Percentiles rank a stretch among this genome's conserved stretches.
Evolutionary conservation across 2,797 vertebrate species (phyloP).

Genomic region (Yasuhikotakia modesta): DNA sequence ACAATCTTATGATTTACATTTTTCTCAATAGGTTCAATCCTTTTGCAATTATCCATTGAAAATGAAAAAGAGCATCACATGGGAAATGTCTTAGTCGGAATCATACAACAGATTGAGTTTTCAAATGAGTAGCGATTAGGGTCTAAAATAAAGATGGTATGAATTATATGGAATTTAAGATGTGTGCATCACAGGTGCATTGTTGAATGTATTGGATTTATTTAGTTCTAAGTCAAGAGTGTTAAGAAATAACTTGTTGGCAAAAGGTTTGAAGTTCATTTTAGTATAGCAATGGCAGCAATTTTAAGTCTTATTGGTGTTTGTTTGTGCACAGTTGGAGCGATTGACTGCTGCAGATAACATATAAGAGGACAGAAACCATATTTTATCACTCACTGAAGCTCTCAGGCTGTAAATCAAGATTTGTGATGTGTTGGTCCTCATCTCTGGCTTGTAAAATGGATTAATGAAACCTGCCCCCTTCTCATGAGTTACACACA

Average conservation of each 20-base stretch:
- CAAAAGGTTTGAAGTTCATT: not conserved
- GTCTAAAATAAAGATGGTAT: constrained; percentile 15
- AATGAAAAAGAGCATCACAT: not conserved
- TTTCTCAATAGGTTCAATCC: constrained; percentile 1
- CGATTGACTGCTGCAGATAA: constrained; percentile 43
- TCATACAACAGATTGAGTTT: constrained; percentile 13
- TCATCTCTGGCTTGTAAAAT: constrained; percentile 58
- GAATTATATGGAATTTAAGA: constrained; percentile 13
- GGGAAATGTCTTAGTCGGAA: constrained; percentile 8
- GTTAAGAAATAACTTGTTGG: not conserved
- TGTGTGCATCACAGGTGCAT: not conserved
- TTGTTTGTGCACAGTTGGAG: constrained; percentile 26
- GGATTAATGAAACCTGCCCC: constrained; percentile 60
- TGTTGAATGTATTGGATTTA: not conserved
- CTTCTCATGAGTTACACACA: constrained; percentile 47
- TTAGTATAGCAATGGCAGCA: constrained; percentile 7
- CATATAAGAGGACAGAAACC: constrained; percentile 54
- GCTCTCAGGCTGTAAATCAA: constrained; percentile 55
- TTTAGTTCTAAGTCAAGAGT: not conserved
- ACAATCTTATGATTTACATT: too few species aligned
- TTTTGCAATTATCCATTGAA: constrained; percentile 25
- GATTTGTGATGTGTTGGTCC: constrained; percentile 46
- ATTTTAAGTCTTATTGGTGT: constrained; percentile 10
- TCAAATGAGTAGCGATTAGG: not conserved
- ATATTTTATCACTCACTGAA: constrained; percentile 61